phyloP scores from a whole-genome alignment of 2,888 invertebrate genomes.

The Ophonus ardosiacus region DNA sequence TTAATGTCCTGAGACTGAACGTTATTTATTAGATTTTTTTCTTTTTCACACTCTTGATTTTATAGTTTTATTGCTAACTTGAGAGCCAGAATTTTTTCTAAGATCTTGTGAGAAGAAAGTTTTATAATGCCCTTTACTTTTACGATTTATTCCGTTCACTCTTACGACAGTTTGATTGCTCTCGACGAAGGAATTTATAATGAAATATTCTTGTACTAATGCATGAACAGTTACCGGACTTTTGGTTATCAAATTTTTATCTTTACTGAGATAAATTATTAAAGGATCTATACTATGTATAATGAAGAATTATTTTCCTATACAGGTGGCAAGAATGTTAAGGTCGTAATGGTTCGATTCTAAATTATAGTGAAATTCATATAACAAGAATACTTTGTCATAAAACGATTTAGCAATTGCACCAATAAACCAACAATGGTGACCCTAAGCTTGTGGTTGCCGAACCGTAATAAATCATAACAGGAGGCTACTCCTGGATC shows the following conservation, averaged over 20 bases:
- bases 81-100: slow-evolving; percentile 34
- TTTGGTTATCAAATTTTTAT: slow-evolving; percentile 13
- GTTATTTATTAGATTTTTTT: slow-evolving; percentile 51
- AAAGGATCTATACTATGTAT: no score
- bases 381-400: no score
- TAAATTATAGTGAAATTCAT: no score
- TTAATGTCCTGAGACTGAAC: slow-evolving; percentile 52
- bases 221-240: slow-evolving; percentile 8
- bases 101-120: slow-evolving; percentile 42
- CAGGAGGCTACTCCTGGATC: no score
- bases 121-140: slow-evolving; percentile 45
- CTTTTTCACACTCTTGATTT: slow-evolving; percentile 54
- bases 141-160: slow-evolving; percentile 44
- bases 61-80: slow-evolving; percentile 50
- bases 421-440: no score
- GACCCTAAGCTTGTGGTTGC: no score
- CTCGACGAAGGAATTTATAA: slow-evolving; percentile 25
- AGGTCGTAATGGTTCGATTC: no score
- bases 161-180: slow-evolving; percentile 38
- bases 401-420: no score
- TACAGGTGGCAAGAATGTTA: no score
- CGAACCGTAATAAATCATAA: no score
- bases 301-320: no score
- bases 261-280: neutral
- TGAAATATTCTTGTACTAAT: slow-evolving; percentile 33